Base-by-base conservation (phyloP, 2,113 vertebrate genomes). In the Synodontis membranacea region DNA sequence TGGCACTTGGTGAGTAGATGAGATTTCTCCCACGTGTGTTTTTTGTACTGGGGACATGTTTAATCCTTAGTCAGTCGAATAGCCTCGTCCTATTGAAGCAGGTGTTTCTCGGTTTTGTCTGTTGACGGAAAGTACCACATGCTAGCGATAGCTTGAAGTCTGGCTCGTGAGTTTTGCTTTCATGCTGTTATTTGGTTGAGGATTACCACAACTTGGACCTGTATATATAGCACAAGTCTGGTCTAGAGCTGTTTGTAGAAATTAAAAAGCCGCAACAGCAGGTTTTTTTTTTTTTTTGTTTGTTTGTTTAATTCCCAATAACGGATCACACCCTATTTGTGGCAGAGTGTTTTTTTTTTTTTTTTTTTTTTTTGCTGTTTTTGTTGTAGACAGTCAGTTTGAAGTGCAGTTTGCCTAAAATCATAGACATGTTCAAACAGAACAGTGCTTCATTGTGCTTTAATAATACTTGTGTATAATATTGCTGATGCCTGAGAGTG, bases 171-270 rank as follows among this genome's bases (percentile, higher is more conserved):
- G 52, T 76, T 50, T 17, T 76, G n/a, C 15, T 76, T 50, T 76
- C 74, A 76, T 50, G 28, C 28, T 31, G 74, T 76, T 76, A 28
- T 76, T 76, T 76, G 46, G 28, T 25, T 42, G 52, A 80, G 52
- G 50, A 80, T 58, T 56, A 80, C 52, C 9, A 34, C 78, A 42
- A 52, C 54, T 80, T 28, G 21, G 34, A 76, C 34, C 14, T 58
- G 34, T 58, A 58, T 80, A 58, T 58, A 79, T 79, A 79, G 76
- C 76, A 34, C n/a, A 5, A 21, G 76, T 42, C 54, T 37, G 78
- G 34, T 25, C 21, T 7, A 6, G 17, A 58, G 78, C 34, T 80
- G 50, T 54, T 75, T 75, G 72, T 75, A 14, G 42, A 75, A 7
- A 76, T n/a, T n/a, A 31, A 46, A 76, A 50, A 76, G 74, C 46